phyloP scores from a whole-genome alignment of 1,140 invertebrate genomes.

The Rhizoglyphus robini region DNA sequence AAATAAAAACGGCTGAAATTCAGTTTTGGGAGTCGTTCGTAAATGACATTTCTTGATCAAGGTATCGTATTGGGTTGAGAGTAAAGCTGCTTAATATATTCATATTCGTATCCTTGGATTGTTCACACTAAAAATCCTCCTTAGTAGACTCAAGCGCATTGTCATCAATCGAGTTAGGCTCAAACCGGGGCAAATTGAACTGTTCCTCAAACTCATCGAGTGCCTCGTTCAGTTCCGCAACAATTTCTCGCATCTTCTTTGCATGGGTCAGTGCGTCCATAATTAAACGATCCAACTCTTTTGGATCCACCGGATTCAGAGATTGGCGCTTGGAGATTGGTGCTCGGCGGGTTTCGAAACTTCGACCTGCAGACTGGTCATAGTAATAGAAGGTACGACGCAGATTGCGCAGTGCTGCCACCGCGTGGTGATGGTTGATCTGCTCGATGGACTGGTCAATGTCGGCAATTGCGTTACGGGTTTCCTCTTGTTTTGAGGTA shows the following conservation, averaged over 20 bases:
- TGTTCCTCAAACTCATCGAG: slow-evolving; percentile 10
- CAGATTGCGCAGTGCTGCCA: neutral
- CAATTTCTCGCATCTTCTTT: neutral
- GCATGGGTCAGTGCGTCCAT: neutral
- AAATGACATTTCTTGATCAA: too few relatives aligned
- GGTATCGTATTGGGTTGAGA: too few relatives aligned
- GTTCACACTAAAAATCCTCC: too few relatives aligned
- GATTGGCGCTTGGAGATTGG: neutral
- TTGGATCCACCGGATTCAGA: neutral
- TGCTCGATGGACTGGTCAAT: neutral
- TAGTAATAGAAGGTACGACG: neutral
- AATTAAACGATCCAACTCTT: neutral
- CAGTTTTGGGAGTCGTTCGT: too few relatives aligned
- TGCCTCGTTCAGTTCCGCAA: neutral
- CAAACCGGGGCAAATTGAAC: slow-evolving; percentile 9
- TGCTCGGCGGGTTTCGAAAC: neutral
- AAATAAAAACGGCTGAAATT: too few relatives aligned
- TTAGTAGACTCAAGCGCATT: neutral
- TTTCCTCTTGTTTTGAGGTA: neutral
- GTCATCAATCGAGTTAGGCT: neutral
- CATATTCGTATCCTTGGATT: too few relatives aligned
- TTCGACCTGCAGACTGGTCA: neutral
- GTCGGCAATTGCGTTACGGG: neutral
- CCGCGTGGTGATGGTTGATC: neutral
- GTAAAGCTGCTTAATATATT: too few relatives aligned